A percentile compares a stretch with the other conserved stretches of the same genome.
Evolutionary conservation across 2,113 vertebrate genomes (phyloP).

Genomic region (Paracanthobrama guichenoti): DNA sequence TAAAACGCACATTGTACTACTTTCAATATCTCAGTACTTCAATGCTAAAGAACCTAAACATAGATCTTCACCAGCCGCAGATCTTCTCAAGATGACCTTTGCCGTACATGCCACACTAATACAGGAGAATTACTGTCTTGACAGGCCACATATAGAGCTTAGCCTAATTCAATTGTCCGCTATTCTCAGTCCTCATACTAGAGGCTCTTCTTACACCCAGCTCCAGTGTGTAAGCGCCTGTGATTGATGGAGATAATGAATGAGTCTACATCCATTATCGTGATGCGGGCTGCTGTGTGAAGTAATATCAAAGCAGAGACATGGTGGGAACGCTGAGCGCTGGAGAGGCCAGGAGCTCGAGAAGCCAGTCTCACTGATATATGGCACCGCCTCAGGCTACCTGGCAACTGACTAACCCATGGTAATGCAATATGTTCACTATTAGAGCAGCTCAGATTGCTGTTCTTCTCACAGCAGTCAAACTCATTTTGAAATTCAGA

Average conservation of each 20-base stretch:
- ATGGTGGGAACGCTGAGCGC: conserved; percentile 4
- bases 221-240: not conserved
- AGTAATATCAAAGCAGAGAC: conserved; percentile 33
- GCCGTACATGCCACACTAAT: not conserved
- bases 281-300: conserved; percentile 1
- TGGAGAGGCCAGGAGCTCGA: conserved; percentile 24
- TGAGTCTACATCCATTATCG: conserved; percentile 37
- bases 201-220: conserved; percentile 26
- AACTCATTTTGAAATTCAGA: not conserved
- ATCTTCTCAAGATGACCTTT: not conserved
- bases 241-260: conserved; percentile 45
- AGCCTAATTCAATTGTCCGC: conserved; percentile 38
- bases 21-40: not conserved
- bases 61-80: not conserved
- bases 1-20: not conserved
- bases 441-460: conserved; percentile 24
- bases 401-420: conserved; percentile 44
- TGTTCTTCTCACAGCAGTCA: not conserved
- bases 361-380: conserved; percentile 33
- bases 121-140: not conserved
- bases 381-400: conserved; percentile 44
- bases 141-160: conserved; percentile 39
- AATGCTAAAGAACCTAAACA: not conserved
- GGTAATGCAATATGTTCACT: conserved; percentile 52
- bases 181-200: conserved; percentile 21